phyloP scores from a whole-genome alignment of 2,113 vertebrate species.

The pig (Sus scrofa) region DNA sequence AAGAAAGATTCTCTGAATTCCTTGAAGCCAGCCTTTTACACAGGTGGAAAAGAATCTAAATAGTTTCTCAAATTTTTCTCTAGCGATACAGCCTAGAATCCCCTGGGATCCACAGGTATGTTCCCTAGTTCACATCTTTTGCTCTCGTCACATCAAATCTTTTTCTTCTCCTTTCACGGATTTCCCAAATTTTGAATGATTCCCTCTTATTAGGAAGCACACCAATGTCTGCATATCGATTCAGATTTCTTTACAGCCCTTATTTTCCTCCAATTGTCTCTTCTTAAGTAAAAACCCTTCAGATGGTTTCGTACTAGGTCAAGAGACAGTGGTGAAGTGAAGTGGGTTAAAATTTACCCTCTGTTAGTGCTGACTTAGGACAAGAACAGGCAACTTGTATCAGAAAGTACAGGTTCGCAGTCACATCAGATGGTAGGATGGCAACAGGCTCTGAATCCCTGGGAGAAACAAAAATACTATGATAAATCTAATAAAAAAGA shows the following conservation, averaged over 20 bases:
- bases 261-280: not conserved
- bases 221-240: not conserved
- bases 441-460: not conserved
- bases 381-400: not conserved
- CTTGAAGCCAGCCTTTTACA: not conserved
- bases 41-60: not conserved
- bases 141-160: not conserved
- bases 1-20: not conserved
- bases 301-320: not conserved
- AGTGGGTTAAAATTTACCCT: not conserved
- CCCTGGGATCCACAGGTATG: too few species aligned
- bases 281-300: not conserved
- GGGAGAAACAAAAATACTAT: not conserved
- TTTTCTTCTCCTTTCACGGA: not conserved
- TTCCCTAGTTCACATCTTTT: not conserved
- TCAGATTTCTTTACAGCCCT: not conserved
- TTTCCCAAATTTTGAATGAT: not conserved
- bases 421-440: not conserved
- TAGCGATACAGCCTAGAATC: not conserved
- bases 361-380: not conserved
- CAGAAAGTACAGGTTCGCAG: not conserved
- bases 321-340: not conserved
- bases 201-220: not conserved
- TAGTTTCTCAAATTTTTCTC: not conserved
- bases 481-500: not conserved